These are phyloP conservation scores for Heliconius hortense DNA, from an alignment of 2,888 invertebrate genomes.

Conservation along the genomic window DNA sequence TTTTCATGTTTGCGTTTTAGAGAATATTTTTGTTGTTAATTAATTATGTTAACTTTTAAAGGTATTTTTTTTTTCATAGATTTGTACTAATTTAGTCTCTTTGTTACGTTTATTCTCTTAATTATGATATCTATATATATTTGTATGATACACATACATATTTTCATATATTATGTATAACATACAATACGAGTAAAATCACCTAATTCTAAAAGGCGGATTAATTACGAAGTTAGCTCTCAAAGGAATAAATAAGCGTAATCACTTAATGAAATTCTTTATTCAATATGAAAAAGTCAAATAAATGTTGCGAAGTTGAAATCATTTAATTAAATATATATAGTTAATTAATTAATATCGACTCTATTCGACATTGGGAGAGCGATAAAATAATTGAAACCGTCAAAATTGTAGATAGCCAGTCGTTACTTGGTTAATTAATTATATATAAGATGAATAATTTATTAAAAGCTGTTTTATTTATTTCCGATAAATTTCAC, in stretches of 20 bases:
- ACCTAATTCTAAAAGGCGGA: slow-evolving; percentile 5
- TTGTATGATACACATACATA: neutral
- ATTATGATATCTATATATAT: neutral
- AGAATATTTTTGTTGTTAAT: neutral
- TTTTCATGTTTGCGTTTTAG: slow-evolving; percentile 16
- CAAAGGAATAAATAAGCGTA: slow-evolving; percentile 14
- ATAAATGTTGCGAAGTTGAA: slow-evolving; percentile 59
- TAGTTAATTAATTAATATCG: slow-evolving; percentile 76
- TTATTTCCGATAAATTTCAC: slow-evolving; percentile 42
- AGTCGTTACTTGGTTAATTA: slow-evolving; percentile 63
- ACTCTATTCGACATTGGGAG: slow-evolving; percentile 59
- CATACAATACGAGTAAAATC: neutral
- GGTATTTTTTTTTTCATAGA: neutral
- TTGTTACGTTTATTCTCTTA: no score
- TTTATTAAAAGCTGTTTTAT: slow-evolving; percentile 55
- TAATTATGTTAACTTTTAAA: neutral
- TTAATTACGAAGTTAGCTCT: slow-evolving; percentile 4
- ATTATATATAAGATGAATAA: slow-evolving; percentile 58
- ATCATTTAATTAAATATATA: slow-evolving; percentile 73
- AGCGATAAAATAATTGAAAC: slow-evolving; percentile 74
- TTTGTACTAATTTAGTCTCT: neutral
- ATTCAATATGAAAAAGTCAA: slow-evolving; percentile 41
- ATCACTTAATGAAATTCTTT: slow-evolving; percentile 33
- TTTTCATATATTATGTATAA: neutral
- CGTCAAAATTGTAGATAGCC: slow-evolving; percentile 74